Evolutionary conservation across 2,797 vertebrate species (phyloP).

Genomic region (Sarcophilus harrisii): DNA sequence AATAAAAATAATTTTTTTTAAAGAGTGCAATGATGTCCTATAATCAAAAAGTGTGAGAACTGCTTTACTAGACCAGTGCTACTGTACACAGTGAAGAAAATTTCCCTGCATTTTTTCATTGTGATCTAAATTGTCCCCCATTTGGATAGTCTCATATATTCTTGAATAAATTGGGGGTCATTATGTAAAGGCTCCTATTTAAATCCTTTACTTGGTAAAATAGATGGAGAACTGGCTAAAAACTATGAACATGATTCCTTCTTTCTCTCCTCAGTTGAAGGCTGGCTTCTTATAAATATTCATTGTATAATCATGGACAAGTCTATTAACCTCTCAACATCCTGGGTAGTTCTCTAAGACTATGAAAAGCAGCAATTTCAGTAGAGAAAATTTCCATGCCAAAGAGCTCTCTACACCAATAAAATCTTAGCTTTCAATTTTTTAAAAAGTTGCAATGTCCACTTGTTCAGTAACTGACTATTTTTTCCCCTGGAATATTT

Average conservation of each 20-base stretch:
- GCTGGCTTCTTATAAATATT: background rate
- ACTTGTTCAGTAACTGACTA: background rate
- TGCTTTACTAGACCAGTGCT: background rate
- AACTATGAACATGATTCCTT: background rate
- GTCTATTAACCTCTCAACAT: background rate
- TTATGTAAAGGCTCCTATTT: background rate
- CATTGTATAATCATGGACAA: background rate
- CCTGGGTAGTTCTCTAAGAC: background rate
- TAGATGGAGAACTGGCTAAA: background rate
- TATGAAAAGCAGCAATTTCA: background rate
- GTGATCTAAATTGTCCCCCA: background rate
- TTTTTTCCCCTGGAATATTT: background rate
- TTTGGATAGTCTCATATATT: background rate
- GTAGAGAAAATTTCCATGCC: background rate
- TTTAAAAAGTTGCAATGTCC: background rate
- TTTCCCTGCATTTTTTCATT: background rate
- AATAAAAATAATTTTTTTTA: slow-evolving; percentile 82
- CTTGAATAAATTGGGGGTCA: background rate
- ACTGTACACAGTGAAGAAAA: background rate
- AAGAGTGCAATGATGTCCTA: too few species aligned
- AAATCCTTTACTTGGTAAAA: background rate
- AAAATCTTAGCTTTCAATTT: background rate
- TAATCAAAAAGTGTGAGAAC: too few species aligned
- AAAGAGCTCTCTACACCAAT: background rate
- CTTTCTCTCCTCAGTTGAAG: background rate